These are phyloP conservation scores for Bucco capensis DNA, from an alignment of 2,113 vertebrate species.

Conservation along the genomic window DNA sequence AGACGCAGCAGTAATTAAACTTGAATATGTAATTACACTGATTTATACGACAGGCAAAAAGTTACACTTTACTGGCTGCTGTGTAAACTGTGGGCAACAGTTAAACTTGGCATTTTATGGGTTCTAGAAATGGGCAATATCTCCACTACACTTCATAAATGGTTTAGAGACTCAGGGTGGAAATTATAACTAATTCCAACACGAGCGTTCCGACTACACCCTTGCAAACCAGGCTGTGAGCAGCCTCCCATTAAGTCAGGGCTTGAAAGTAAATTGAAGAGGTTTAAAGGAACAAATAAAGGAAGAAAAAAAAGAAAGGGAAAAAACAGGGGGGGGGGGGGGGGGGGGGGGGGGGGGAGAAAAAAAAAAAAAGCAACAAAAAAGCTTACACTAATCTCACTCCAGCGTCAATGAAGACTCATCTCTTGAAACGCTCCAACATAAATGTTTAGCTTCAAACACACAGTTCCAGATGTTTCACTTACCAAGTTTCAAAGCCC, in stretches of 20 bases:
- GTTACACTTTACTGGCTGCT: slow-evolving; percentile 84
- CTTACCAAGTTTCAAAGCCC: slow-evolving; percentile 23
- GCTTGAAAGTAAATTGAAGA: neutral
- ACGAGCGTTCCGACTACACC: slow-evolving; percentile 27
- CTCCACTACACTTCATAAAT: slow-evolving; percentile 78
- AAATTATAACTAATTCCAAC: slow-evolving; percentile 67
- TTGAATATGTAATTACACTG: slow-evolving; percentile 88
- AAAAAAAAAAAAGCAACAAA: neutral
- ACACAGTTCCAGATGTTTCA: neutral
- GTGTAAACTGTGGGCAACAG: slow-evolving; percentile 83
- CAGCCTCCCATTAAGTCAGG: neutral
- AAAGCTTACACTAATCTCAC: neutral
- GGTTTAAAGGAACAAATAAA: neutral
- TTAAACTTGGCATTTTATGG: slow-evolving; percentile 81
- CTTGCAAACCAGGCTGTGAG: slow-evolving; percentile 42
- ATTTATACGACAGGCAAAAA: slow-evolving; percentile 89
- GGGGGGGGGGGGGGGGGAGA: no score
- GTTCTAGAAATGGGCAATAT: slow-evolving; percentile 79
- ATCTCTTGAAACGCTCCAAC: neutral
- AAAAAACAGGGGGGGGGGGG: no score
- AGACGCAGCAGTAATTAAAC: slow-evolving; percentile 91
- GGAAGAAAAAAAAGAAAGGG: no score
- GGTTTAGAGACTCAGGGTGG: slow-evolving; percentile 73
- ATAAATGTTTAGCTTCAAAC: slow-evolving; percentile 13
- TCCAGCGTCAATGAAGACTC: neutral